These are phyloP conservation scores for Gavialis gangeticus DNA, from an alignment of 2,113 vertebrate genomes.

Conservation along the genomic window DNA sequence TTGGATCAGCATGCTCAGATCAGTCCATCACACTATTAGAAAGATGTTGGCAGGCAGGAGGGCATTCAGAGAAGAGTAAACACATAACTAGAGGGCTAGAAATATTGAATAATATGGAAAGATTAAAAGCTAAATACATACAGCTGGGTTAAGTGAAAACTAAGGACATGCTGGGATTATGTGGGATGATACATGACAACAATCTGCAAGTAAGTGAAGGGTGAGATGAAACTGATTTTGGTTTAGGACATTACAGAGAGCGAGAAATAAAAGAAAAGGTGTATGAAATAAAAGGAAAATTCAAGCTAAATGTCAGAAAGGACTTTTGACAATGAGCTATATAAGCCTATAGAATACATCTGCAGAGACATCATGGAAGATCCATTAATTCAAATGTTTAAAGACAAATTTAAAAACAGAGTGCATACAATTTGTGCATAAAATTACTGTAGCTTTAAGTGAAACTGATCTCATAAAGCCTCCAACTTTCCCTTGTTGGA, in stretches of 20 bases:
- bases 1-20: background rate
- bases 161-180: background rate
- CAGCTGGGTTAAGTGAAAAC: background rate
- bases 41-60: background rate
- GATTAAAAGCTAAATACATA: background rate
- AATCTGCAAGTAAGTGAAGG: background rate
- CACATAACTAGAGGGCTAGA: background rate
- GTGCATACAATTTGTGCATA: background rate
- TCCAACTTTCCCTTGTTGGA: background rate
- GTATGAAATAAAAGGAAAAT: background rate
- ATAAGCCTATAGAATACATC: background rate
- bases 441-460: background rate
- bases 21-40: background rate
- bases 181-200: background rate
- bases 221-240: accelerated
- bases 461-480: background rate
- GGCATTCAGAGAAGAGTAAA: background rate
- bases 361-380: background rate
- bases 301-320: background rate
- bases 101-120: background rate
- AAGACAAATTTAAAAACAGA: background rate
- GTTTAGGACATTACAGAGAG: background rate
- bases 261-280: background rate
- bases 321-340: background rate
- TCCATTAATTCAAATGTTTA: background rate